Evolutionary conservation across 2,888 invertebrate species (phyloP).

Genomic region (Flexamia atlantica): DNA sequence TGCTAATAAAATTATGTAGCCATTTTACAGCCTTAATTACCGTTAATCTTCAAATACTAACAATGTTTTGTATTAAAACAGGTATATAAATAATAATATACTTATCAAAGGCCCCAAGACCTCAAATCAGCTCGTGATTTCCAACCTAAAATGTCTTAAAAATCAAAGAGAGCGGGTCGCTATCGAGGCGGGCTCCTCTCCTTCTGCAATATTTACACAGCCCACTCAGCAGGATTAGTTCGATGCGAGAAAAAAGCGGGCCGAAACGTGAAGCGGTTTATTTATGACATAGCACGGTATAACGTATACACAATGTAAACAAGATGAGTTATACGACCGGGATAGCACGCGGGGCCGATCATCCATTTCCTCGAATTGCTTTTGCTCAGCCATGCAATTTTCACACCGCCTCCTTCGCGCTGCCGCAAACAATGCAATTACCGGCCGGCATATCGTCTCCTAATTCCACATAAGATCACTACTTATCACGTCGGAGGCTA

Average conservation of each 20-base stretch:
- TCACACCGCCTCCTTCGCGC: constrained; percentile 41
- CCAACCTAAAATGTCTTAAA: no score
- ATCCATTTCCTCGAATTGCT: constrained; percentile 45
- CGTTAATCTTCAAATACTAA: no score
- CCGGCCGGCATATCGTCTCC: constrained; percentile 27
- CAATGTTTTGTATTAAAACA: no score
- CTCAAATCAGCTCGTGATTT: no score
- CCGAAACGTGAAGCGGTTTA: constrained; percentile 31
- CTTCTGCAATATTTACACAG: constrained; percentile 22
- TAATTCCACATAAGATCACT: constrained; percentile 34
- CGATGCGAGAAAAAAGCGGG: constrained; percentile 31
- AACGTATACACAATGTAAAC: constrained; percentile 45
- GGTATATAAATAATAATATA: no score
- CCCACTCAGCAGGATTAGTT: constrained; percentile 42
- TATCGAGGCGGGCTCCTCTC: no score
- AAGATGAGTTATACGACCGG: constrained; percentile 32
- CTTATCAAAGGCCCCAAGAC: no score
- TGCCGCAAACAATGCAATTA: constrained; percentile 45
- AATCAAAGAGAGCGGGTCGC: no score
- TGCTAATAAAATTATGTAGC: no score
- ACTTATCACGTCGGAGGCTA: constrained; percentile 26
- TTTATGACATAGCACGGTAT: constrained; percentile 42
- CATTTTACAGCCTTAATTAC: no score
- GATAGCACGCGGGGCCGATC: constrained; percentile 28
- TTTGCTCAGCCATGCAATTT: constrained; percentile 45